Evolutionary conservation across 2,888 invertebrate genomes (phyloP).

Genomic region (Tiliacea aurago): DNA sequence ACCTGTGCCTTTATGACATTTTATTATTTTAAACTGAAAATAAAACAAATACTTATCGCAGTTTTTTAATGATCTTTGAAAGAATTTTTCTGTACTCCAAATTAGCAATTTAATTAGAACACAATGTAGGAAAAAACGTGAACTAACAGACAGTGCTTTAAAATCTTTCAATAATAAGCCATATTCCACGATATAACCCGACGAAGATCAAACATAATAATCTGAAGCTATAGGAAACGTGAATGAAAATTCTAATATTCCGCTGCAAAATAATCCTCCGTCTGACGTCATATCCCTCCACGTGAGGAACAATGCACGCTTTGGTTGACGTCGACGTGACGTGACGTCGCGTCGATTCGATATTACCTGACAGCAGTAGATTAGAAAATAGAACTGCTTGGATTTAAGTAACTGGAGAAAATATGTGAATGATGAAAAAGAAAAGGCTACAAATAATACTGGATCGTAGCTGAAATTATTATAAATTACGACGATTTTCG

Average conservation of each 20-base stretch:
- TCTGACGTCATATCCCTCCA: slow-evolving; percentile 25
- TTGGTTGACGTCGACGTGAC: slow-evolving; percentile 31
- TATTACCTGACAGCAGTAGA: slow-evolving; percentile 24
- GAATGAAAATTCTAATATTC: slow-evolving; percentile 30
- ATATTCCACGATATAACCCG: not conserved
- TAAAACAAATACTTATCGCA: not conserved
- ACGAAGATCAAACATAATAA: slow-evolving; percentile 12
- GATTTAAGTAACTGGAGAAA: not conserved
- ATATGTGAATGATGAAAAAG: not conserved
- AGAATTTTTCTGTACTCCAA: not conserved
- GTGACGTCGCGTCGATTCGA: slow-evolving; percentile 12
- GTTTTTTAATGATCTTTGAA: not conserved
- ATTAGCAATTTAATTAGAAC: not conserved
- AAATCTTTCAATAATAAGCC: not conserved
- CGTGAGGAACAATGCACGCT: slow-evolving; percentile 21
- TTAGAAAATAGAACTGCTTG: slow-evolving; percentile 5
- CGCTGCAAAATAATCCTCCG: slow-evolving; percentile 24
- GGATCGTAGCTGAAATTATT: not conserved
- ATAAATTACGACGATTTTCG: not conserved
- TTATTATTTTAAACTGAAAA: not conserved
- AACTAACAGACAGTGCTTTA: not conserved
- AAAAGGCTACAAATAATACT: not conserved
- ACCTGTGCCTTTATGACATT: not conserved
- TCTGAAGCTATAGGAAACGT: slow-evolving; percentile 8
- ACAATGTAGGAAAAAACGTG: not conserved